phyloP scores from a whole-genome alignment of 2,113 vertebrate genomes.

The Ceuthmochares aereus region DNA sequence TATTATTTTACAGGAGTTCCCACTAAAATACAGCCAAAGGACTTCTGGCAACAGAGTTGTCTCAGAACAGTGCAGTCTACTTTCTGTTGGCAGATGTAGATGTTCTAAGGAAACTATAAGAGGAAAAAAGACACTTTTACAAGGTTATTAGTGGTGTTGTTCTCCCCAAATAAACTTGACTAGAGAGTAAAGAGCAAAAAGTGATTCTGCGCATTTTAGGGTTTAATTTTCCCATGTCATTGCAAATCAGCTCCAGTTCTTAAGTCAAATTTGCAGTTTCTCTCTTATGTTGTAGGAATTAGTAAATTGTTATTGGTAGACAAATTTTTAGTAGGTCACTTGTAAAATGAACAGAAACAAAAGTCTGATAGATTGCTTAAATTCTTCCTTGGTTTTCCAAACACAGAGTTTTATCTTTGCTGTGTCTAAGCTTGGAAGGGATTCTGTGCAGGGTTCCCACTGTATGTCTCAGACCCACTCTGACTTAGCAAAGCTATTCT shows the following conservation, averaged over 20 bases:
- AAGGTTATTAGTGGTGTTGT: neutral
- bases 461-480: neutral
- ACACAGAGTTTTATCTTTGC: neutral
- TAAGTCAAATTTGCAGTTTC: neutral
- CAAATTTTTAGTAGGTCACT: neutral
- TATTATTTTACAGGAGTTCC: neutral
- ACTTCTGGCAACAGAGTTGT: neutral
- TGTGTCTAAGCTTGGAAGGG: neutral
- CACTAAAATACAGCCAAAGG: neutral
- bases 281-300: neutral
- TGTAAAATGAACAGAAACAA: neutral
- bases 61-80: neutral
- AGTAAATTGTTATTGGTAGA: neutral
- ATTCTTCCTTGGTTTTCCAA: neutral
- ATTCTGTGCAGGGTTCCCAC: neutral
- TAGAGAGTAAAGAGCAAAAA: neutral
- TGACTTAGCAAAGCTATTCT: neutral
- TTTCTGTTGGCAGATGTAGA: neutral
- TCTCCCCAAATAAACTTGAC: neutral
- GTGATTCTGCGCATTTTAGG: neutral
- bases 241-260: neutral
- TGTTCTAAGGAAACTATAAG: neutral
- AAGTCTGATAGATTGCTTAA: neutral
- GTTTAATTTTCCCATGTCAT: neutral
- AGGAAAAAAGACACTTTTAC: neutral